Conservation (phyloP, 2,888 invertebrate species). For the Caenorhabditis afra region DNA sequence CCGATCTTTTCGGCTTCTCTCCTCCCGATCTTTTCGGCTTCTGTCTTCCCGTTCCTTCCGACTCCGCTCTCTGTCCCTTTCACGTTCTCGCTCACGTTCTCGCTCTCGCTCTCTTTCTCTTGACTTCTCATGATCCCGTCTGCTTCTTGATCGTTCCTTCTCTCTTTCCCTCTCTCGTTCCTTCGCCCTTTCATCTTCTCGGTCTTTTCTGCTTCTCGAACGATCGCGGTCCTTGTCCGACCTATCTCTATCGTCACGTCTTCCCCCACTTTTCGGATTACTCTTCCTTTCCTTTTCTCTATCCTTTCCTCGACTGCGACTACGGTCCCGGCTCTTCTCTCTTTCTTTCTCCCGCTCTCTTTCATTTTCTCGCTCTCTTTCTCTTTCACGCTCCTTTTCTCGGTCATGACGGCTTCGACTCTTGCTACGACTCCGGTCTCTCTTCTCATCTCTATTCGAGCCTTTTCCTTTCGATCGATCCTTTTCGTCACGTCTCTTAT, state of each 20-base stretch:
- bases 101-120: slow-evolving; percentile 26
- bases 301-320: slow-evolving; percentile 15
- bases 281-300: slow-evolving; percentile 9
- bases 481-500: slow-evolving; percentile 10
- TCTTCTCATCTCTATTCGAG: neutral
- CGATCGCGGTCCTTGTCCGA: slow-evolving; percentile 21
- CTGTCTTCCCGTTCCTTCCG: slow-evolving; percentile 21
- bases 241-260: slow-evolving; percentile 21
- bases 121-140: slow-evolving; percentile 14
- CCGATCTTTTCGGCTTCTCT: slow-evolving; percentile 5
- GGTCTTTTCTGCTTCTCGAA: slow-evolving; percentile 9
- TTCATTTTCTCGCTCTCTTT: slow-evolving; percentile 18
- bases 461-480: slow-evolving; percentile 17
- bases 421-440: slow-evolving; percentile 11
- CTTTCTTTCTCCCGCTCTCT: slow-evolving; percentile 17
- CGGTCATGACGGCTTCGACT: slow-evolving; percentile 41
- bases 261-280: slow-evolving; percentile 18
- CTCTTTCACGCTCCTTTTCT: slow-evolving; percentile 17
- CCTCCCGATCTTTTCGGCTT: slow-evolving; percentile 10
- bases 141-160: slow-evolving; percentile 1
- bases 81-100: slow-evolving; percentile 10
- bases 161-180: slow-evolving; percentile 20
- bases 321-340: slow-evolving; percentile 16
- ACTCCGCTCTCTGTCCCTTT: neutral
- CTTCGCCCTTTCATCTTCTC: neutral